Evolutionary conservation across 2,113 vertebrate species (phyloP).

Genomic region (Xenus cinereus): DNA sequence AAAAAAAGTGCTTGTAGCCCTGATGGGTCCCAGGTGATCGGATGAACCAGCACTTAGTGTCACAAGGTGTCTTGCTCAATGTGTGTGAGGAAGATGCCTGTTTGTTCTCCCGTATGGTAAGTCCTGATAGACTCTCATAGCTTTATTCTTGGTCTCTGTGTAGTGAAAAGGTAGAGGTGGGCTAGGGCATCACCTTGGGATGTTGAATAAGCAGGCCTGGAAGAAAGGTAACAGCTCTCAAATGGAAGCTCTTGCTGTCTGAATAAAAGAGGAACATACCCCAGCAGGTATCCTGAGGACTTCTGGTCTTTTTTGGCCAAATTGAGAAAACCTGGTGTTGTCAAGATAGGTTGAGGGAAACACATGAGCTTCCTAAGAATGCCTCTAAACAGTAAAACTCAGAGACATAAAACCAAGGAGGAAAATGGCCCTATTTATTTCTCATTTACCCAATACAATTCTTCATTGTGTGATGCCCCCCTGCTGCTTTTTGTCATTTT

Average conservation of each 20-base stretch:
- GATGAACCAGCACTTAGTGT: background rate
- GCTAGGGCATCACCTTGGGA: background rate
- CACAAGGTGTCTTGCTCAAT: background rate
- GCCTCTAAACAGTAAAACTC: background rate
- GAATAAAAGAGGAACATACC: background rate
- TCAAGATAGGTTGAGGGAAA: background rate
- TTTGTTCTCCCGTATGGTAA: background rate
- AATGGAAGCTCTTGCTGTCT: background rate
- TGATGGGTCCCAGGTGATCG: background rate
- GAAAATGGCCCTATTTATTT: background rate
- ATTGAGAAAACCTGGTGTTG: background rate
- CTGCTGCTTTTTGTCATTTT: conserved; percentile 36
- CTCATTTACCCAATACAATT: background rate
- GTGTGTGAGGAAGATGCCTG: background rate
- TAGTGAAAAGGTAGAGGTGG: background rate
- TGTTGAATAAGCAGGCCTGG: background rate
- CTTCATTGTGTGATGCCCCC: background rate
- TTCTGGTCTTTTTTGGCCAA: background rate
- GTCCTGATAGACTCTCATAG: background rate
- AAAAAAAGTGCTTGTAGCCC: background rate
- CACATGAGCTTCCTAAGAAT: background rate
- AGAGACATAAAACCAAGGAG: background rate
- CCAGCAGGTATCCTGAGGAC: background rate
- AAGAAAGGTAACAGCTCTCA: background rate
- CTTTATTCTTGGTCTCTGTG: background rate